Percentiles rank a stretch among this genome's conserved stretches.
phyloP scores from a whole-genome alignment of 2,888 invertebrate genomes.

The Seira ritae region DNA sequence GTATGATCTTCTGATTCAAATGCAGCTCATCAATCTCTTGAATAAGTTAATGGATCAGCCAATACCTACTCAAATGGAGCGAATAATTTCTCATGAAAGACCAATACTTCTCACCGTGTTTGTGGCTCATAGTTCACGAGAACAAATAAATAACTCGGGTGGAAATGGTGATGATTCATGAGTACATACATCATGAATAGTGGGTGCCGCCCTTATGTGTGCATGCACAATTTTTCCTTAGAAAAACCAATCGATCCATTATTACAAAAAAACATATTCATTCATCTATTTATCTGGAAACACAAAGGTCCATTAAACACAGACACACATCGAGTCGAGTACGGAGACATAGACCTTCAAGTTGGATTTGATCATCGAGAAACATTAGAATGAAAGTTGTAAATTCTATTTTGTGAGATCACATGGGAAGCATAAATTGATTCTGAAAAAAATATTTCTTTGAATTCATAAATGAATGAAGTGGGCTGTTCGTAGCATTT shows the following conservation, averaged over 20 bases:
- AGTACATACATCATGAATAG: neutral
- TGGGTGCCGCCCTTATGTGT: constrained; percentile 14
- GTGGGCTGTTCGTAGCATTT: constrained; percentile 37
- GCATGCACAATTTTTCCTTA: neutral
- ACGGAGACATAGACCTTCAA: too few relatives aligned
- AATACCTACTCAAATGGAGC: neutral
- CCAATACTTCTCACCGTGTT: neutral
- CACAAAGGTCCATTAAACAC: neutral
- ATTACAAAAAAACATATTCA: neutral
- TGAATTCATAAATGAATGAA: constrained; percentile 23
- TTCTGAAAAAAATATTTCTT: constrained; percentile 32
- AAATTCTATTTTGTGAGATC: neutral
- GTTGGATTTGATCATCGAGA: too few relatives aligned
- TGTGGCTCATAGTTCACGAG: neutral
- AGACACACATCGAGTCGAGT: neutral
- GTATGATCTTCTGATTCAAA: neutral
- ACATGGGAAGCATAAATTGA: constrained; percentile 52
- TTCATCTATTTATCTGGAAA: neutral
- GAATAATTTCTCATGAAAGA: constrained; percentile 13
- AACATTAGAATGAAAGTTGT: too few relatives aligned
- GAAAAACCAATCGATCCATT: neutral
- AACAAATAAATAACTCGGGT: neutral
- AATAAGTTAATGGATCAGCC: neutral
- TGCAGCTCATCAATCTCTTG: neutral
- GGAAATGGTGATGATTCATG: constrained; percentile 1